Evolutionary conservation across 2,888 invertebrate species (phyloP).

Genomic region (Drosophila prostipennis): DNA sequence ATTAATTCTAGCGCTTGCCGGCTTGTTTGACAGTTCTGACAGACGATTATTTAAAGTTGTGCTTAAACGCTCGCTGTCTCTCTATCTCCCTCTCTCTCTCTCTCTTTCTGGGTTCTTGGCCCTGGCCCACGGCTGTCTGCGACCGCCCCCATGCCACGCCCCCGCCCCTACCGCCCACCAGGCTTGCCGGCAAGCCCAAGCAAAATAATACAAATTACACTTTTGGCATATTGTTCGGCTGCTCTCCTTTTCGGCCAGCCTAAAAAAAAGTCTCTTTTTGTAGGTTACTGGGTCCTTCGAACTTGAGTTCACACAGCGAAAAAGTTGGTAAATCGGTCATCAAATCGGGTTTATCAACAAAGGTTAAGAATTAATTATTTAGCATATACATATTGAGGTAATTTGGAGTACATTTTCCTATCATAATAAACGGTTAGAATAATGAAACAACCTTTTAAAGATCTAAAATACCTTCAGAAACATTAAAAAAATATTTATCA

Average conservation of each 20-base stretch:
- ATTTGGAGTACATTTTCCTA: no score
- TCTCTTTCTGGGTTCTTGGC: constrained; percentile 30
- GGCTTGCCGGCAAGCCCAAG: neutral
- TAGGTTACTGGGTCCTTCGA: constrained; percentile 65
- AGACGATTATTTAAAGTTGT: constrained; percentile 85
- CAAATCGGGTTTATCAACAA: no score
- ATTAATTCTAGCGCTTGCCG: constrained; percentile 84
- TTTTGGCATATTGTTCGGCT: constrained; percentile 68
- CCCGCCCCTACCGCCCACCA: neutral
- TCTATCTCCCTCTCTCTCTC: neutral
- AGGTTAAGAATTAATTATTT: no score
- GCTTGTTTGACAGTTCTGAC: constrained; percentile 85
- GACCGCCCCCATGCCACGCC: neutral
- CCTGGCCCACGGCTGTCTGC: constrained; percentile 33
- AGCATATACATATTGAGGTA: no score
- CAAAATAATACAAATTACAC: constrained; percentile 75
- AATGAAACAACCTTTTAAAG: no score
- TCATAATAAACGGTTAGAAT: no score
- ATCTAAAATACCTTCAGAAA: no score
- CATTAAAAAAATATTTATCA: no score
- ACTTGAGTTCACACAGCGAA: constrained; percentile 10
- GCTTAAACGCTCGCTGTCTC: constrained; percentile 74
- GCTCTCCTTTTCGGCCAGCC: constrained; percentile 42
- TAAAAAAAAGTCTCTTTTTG: constrained; percentile 33
- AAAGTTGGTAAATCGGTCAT: neutral